Percentiles rank a stretch among this genome's conserved stretches.
Evolutionary conservation across 2,113 vertebrate genomes (phyloP).

Genomic region (Chiloscyllium plagiosum): DNA sequence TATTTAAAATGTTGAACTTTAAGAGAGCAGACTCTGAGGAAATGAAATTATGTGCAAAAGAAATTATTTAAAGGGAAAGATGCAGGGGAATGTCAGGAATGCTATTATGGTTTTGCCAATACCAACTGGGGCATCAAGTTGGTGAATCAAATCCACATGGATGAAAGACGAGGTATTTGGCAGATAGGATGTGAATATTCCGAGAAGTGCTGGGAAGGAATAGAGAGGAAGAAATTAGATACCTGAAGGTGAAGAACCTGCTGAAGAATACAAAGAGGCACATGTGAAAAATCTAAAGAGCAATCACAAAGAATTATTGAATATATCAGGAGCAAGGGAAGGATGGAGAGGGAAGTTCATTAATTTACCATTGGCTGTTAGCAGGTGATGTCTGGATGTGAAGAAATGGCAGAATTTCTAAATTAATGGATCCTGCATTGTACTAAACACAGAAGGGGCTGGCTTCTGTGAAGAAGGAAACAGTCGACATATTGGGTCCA

Average conservation of each 20-base stretch:
- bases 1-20: slow-evolving; percentile 23
- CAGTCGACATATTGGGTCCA: no score
- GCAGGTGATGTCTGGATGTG: background rate
- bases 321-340: background rate
- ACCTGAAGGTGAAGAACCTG: background rate
- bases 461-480: no score
- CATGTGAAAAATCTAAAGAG: background rate
- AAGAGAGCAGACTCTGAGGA: background rate
- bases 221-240: background rate
- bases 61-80: background rate
- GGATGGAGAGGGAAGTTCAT: background rate
- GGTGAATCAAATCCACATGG: background rate
- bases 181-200: background rate
- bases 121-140: background rate
- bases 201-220: background rate
- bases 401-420: background rate
- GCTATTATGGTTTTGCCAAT: background rate
- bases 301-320: background rate
- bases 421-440: background rate
- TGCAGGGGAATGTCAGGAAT: background rate
- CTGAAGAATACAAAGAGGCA: background rate
- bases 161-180: background rate
- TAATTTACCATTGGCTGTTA: background rate
- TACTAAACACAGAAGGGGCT: no score
- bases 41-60: background rate